Evolutionary conservation across 2,113 vertebrate species (phyloP), one percentile per base, ranked within the genome.

Genomic region (Entelurus aequoreus): DNA sequence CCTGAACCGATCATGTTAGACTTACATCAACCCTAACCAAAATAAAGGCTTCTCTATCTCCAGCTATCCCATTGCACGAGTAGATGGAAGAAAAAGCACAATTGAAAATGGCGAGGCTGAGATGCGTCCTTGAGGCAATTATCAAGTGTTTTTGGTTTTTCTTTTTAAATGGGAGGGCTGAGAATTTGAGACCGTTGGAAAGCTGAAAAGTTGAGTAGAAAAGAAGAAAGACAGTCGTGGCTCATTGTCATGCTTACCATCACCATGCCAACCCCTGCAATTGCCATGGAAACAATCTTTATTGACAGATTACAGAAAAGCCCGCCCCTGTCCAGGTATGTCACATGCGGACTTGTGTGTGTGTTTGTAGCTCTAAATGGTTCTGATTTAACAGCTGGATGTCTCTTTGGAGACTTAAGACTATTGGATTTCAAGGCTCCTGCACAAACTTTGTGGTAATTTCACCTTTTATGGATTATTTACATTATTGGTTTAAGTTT

Each of bases 221-320:
- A 14, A 54, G 38, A 46, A 48, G 40, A 50, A 62, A 72, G 58
- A 35, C 62, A 57, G 74, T 74, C 66, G 56, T 50, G 71, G 69
- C 75, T 83, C 78, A 84, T 88, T 87, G 84, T 87, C 81, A 84
- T 82, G 78, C 79, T 78, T 87, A 83, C 84, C 56, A 76, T 86
- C 84, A 72, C 85, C 85, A 87, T 88, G 80, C 83, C 87, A 87
- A 88, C 87, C 78, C 71, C 68, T 54, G 64, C 76, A 10, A 82
- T 86, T 38, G 63, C 81, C 77, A 84, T 85, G 82, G 84, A 85
- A 81, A 88, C 86, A 58, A 2, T 63, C 72, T 79, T 84, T 84
- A 87, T 80, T 77, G 63, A 69, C 63, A 75, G 76, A 80, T 76
- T 71, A 65, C 58, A 74, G 57, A 62, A 75, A 74, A 75, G 8